Evolutionary conservation across 2,888 invertebrate genomes (phyloP), one percentile per base, ranked within the genome.

Genomic region (Drosophila melanosoma): DNA sequence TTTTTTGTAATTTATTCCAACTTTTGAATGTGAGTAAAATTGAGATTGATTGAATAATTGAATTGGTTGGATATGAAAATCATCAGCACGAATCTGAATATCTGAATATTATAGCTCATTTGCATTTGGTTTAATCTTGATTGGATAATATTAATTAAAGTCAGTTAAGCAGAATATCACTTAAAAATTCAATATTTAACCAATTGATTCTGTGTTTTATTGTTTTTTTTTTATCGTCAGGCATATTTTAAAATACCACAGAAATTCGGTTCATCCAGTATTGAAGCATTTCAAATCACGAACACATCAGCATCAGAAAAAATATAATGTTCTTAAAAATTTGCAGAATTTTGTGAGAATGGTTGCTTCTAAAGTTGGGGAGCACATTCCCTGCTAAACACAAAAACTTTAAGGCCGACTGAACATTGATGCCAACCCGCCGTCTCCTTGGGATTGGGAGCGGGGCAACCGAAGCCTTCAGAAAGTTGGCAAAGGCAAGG

Each of bases 341-440:
- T 60, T 56, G 57, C 57, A 60, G 54, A 61, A 65, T 74, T 75
- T 69, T 59, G 49, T 42, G 15, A 38, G 64, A 69, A 64, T 49
- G 51, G 67, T 64, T 61, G 29, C 33, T 32, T 42, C 33, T 26
- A 70, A 70, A 70, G 66, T 78, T 67, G 48, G 15, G 15, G 23
- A 67, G 53, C 63, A 53, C 42, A 49, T 74, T 79, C 79, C 53
- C 59, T 60, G 54, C 4, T 74, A 58, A 60, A 45, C 74, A 61
- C 40, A 32, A 53, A 58, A 79, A 79, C 79, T 79, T 74, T 61
- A 74, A 64, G 68, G 33, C 49, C 74, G 48, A 26, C 26, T 45
- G 32, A 38, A 20, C 23, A 45, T 12, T 11, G 12, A 45, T 4
- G 8, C 29, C 29, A 32, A 1, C 32, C 23, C 7, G 12, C n/a